Evolutionary conservation across 2,113 vertebrate genomes (phyloP), one percentile per base, ranked within the genome.

Genomic region (Pachypanchax playfairii): DNA sequence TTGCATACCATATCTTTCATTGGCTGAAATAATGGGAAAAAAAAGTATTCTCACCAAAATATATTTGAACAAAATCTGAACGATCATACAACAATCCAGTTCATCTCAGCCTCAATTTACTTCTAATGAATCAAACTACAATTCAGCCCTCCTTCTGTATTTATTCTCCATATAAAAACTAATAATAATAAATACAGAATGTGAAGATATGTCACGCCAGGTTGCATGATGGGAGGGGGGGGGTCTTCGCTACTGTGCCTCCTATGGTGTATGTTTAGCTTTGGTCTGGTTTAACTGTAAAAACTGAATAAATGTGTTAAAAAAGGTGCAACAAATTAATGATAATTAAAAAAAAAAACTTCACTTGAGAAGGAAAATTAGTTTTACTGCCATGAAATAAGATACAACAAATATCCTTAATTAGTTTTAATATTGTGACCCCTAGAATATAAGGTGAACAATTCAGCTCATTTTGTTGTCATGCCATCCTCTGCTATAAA

Each of bases 1-100:
- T 80, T 84, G 86, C 84, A 83, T 85, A 80, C 79, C 56, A 66
- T 65, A 60, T 29, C 73, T 69, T 77, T 67, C 58, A 78, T 78
- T 65, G 44, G 65, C 42, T 51, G 50, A 71, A 88, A 84, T 38
- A 0, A 55, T 24, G 78, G 54, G 14, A 77, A 84, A 81, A 82
- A 67, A 79, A 62, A 69, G 44, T 52, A 61, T 68, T 61, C 43
- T 50, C 50, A 26, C 28, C 10, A 46, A 33, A 22, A 41, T 70
- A 20, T 76, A 58, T 59, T 26, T 64, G 38, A 61, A 44, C 22
- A 51, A 80, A 58, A 52, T 35, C 44, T 10, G 2, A 54, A 31
- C 43, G 64, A 28, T 59, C 20, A 10, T 59, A 52, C n/a, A 55
- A 38, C 43, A 54, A 38, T 59, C 46, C 42, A 5, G 18, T 35